Evolutionary conservation across 2,113 vertebrate genomes (phyloP).

Genomic region (Pelobates fuscus): DNA sequence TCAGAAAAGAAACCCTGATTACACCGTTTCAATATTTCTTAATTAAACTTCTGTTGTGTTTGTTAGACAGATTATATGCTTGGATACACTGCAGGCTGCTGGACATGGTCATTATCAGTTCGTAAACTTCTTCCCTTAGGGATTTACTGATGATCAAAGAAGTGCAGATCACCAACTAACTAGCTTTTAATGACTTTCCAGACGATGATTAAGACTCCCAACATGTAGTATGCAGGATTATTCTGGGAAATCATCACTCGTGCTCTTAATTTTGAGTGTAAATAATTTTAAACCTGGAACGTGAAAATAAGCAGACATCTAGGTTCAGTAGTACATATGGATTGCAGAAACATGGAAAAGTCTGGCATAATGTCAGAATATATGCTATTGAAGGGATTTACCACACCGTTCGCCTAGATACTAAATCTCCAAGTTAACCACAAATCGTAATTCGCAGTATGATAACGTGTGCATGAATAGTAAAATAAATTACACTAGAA

Average conservation of each 20-base stretch:
- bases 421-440: too few relatives aligned
- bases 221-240: neutral
- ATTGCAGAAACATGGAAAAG: too few relatives aligned
- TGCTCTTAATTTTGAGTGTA: neutral
- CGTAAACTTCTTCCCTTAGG: conserved; percentile 14
- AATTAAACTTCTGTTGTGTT: conserved; percentile 12
- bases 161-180: neutral
- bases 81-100: conserved; percentile 1
- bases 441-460: too few relatives aligned
- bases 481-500: too few relatives aligned
- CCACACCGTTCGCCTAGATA: too few relatives aligned
- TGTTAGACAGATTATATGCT: neutral
- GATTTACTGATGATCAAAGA: conserved; percentile 8
- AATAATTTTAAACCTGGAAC: neutral
- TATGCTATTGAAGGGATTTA: too few relatives aligned
- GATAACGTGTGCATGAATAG: too few relatives aligned
- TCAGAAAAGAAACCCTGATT: neutral
- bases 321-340: too few relatives aligned
- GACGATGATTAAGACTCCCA: neutral
- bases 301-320: neutral
- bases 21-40: neutral
- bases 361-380: too few relatives aligned
- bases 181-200: neutral
- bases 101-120: conserved; percentile 16
- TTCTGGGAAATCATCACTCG: neutral